Conservation (phyloP, 2,113 vertebrate genomes). For the Amblyopsis rosae region DNA sequence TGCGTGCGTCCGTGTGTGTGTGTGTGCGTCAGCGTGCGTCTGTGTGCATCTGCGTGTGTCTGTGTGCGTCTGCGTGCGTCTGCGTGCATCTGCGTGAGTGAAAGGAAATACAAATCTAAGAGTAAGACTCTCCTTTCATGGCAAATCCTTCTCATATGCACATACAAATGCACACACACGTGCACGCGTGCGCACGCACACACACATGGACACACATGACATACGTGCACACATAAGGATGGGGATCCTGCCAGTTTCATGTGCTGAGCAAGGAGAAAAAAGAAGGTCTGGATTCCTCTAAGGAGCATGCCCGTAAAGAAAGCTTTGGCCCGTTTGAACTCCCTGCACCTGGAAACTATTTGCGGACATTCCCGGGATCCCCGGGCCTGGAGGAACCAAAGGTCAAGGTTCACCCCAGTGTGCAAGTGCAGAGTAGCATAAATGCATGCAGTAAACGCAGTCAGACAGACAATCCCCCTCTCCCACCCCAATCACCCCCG, state of each 20-base stretch:
- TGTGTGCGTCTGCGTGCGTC: no score
- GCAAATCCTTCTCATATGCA: constrained; percentile 43
- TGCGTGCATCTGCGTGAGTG: not conserved
- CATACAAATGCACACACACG: constrained; percentile 37
- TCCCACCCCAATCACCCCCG: not conserved
- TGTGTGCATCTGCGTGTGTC: no score
- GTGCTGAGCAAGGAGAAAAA: constrained; percentile 12
- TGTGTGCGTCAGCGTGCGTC: no score
- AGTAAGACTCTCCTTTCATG: no score
- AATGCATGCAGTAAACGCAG: constrained; percentile 61
- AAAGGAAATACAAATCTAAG: not conserved
- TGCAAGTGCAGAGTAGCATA: constrained; percentile 42
- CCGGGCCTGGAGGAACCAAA: constrained; percentile 51
- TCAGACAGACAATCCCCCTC: constrained; percentile 51
- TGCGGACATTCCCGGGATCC: constrained; percentile 38
- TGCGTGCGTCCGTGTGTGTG: no score
- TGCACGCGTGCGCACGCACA: not conserved
- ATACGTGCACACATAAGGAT: not conserved
- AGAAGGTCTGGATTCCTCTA: constrained; percentile 34
- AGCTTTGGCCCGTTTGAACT: constrained; percentile 46
- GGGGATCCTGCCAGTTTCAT: constrained; percentile 18
- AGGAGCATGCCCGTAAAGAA: constrained; percentile 31
- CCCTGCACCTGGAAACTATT: constrained; percentile 60
- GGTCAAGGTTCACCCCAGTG: constrained; percentile 50
- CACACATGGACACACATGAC: constrained; percentile 36